Base-by-base conservation (phyloP, 2,888 invertebrate genomes). In the Carpatolechia fugitivella region DNA sequence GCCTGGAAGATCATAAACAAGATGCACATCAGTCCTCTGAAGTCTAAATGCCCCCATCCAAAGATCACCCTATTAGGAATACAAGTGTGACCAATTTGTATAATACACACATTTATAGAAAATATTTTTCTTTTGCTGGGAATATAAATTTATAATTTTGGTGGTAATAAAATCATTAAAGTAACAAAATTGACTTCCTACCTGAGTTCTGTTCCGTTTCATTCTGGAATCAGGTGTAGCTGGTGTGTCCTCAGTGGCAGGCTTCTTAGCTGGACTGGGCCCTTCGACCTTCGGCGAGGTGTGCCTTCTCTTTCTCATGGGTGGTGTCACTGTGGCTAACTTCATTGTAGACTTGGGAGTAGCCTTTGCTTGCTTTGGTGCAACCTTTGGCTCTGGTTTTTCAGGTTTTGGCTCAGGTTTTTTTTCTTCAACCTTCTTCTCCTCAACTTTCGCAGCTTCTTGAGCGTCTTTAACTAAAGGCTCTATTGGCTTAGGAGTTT, bases 311-410 rank as follows among this genome's bases (percentile, higher is more conserved):
- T 91, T 91, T 55, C 89, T 85, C 62, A 91, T 86, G 16, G 91
- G 90, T 0, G 92, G 91, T 14, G 92, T 91, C 31, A 91, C 91
- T 6, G 92, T 92, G 0, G 92, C 91, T 68, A 91, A 65, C 66
- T 92, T 92, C 65, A 91, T 65, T 3, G 91, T 91, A 0, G 92
- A 86, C 60, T 88, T 91, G 0, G 68, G 38, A 38, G 29, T 47
- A 16, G 40, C 3, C 24, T 46, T 46, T 11, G 51, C 85, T 18
- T 64, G 51, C 60, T 71, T 74, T 40, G 66, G 65, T 7, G 36
- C 51, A 3, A 14, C 6, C 24, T 40, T 41, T 16, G 24, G 14
- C 18, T 40, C 46, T n/a, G 18, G 24, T 40, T 71, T 69, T 40
- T 71, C 38, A 11, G 11, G 4, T 40, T 72, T 69, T 38, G 66